A percentile compares a stretch with the other conserved stretches of the same genome.
Conservation (phyloP, 2,113 vertebrate species). For the Suncus etruscus region DNA sequence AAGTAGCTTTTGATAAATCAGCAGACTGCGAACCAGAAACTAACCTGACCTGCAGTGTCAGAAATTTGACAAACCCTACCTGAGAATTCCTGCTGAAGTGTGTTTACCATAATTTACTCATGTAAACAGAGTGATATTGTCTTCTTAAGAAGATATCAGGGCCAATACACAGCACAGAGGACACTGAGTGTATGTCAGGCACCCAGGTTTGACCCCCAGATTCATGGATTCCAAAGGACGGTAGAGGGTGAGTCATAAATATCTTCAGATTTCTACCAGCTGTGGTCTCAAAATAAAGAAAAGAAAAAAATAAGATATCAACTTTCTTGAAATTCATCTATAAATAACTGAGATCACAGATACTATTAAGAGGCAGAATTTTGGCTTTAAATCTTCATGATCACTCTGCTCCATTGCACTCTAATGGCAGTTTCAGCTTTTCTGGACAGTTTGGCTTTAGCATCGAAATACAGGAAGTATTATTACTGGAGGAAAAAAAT, state of each 20-base stretch:
- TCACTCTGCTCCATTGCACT: background rate
- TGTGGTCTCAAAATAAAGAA: too few species aligned
- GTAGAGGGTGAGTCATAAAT: too few species aligned
- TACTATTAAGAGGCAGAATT: background rate
- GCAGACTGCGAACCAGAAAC: background rate
- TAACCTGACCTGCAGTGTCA: background rate
- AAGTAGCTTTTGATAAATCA: background rate
- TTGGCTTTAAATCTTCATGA: background rate
- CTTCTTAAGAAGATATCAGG: background rate
- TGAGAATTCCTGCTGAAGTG: background rate
- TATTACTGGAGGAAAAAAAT: background rate
- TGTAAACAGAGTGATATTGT: background rate
- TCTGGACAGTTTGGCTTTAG: background rate
- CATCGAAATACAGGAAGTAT: background rate
- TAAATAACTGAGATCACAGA: background rate
- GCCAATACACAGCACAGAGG: too few species aligned
- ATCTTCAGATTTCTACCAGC: too few species aligned
- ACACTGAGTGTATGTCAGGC: too few species aligned
- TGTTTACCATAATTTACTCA: background rate
- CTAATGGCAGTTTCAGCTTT: background rate
- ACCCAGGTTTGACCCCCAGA: too few species aligned
- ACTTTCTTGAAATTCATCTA: background rate
- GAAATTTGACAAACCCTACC: accelerated
- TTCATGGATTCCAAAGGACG: too few species aligned
- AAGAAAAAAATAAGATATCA: background rate